Percentiles rank a stretch among this genome's conserved stretches.
Conservation (phyloP, 2,888 invertebrate species). For the Mesorhabditis spiculigera region DNA sequence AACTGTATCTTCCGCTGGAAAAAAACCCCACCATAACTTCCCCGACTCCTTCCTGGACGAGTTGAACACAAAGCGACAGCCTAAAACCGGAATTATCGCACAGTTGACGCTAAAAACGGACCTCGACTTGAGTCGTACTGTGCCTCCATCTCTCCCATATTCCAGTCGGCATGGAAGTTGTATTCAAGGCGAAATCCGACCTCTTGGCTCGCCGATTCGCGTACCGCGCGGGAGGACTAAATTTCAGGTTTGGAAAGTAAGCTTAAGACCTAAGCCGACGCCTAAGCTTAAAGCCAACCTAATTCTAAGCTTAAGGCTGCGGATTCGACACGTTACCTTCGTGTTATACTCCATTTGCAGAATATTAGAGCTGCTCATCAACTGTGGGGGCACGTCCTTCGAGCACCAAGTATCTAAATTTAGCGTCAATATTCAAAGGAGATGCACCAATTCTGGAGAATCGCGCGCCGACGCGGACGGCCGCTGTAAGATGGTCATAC, state of each 20-base stretch:
- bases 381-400: slow-evolving; percentile 73
- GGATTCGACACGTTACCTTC: slow-evolving; percentile 20
- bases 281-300: no score
- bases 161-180: slow-evolving; percentile 39
- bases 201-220: slow-evolving; percentile 24
- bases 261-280: no score
- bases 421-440: no score
- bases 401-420: slow-evolving; percentile 71
- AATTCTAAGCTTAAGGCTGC: no score
- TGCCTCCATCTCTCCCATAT: slow-evolving; percentile 37
- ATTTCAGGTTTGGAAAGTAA: neutral
- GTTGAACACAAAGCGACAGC: slow-evolving; percentile 80
- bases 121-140: slow-evolving; percentile 35
- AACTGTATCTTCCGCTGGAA: no score
- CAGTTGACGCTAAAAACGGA: slow-evolving; percentile 9
- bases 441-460: slow-evolving; percentile 78
- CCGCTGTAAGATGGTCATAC: slow-evolving; percentile 59
- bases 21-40: slow-evolving; percentile 67
- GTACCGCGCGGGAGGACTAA: slow-evolving; percentile 30
- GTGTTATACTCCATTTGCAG: slow-evolving; percentile 77
- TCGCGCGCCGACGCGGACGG: slow-evolving; percentile 77
- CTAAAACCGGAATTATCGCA: slow-evolving; percentile 45
- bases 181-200: slow-evolving; percentile 37
- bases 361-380: slow-evolving; percentile 87
- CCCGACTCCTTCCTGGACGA: slow-evolving; percentile 77